These are phyloP conservation scores for Ptychobarbus kaznakovi DNA, from an alignment of 2,797 vertebrate species.

Conservation along the genomic window DNA sequence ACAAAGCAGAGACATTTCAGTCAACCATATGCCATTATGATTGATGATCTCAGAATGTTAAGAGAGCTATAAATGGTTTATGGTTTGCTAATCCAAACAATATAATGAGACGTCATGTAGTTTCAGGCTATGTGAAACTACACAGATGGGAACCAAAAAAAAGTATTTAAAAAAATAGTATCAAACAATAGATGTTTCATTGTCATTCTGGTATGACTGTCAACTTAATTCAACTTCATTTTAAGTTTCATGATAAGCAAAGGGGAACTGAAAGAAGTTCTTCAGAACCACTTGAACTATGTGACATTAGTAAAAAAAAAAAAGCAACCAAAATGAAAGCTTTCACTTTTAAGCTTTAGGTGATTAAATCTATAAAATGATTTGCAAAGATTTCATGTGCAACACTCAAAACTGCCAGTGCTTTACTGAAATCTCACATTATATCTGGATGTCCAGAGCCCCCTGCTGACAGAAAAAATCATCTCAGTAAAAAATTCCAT, in stretches of 20 bases:
- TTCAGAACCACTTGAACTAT: background rate
- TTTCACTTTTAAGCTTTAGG: background rate
- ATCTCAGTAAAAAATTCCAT: background rate
- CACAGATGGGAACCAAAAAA: background rate
- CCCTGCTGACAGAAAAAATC: slow-evolving; percentile 27
- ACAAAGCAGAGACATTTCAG: background rate
- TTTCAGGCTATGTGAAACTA: background rate
- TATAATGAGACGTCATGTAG: background rate
- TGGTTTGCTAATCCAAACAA: background rate
- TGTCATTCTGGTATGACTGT: background rate
- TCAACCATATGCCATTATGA: background rate
- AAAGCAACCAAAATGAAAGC: background rate
- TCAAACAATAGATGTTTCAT: background rate
- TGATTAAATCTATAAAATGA: slow-evolving; percentile 11
- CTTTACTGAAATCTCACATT: background rate
- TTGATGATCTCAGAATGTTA: background rate
- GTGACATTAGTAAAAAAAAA: background rate
- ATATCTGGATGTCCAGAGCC: slow-evolving; percentile 25
- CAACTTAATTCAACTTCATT: background rate
- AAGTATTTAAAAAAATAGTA: background rate
- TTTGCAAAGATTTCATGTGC: slow-evolving; percentile 2
- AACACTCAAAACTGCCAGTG: background rate
- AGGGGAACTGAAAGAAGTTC: background rate
- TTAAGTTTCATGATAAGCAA: background rate
- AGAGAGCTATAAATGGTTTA: slow-evolving; percentile 24